A percentile compares a stretch with the other conserved stretches of the same genome.
Conservation (phyloP, 2,888 invertebrate genomes). For the Cosmia pyralina region DNA sequence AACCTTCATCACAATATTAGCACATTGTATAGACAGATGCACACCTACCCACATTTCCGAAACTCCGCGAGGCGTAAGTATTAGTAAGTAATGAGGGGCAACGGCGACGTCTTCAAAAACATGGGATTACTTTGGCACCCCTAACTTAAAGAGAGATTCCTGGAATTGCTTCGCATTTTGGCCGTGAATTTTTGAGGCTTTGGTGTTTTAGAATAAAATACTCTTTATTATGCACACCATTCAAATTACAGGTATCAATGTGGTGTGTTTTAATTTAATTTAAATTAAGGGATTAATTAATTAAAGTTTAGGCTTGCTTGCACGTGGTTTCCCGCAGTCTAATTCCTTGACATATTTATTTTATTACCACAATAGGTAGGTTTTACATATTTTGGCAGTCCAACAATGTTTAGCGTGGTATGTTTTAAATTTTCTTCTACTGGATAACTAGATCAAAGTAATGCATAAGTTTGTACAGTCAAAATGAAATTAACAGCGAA, state of each 20-base stretch:
- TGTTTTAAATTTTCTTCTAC: no score
- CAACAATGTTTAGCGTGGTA: background rate
- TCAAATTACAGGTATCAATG: no score
- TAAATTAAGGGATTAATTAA: constrained; percentile 6
- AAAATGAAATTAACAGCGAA: background rate
- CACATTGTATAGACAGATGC: constrained; percentile 7
- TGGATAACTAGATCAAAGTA: background rate
- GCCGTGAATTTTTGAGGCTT: constrained; percentile 3
- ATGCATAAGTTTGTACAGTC: background rate
- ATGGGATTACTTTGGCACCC: constrained; percentile 10
- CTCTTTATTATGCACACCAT: no score
- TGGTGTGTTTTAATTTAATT: constrained; percentile 16
- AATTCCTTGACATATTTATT: constrained; percentile 12
- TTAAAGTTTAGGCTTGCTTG: background rate
- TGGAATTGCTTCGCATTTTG: constrained; percentile 10
- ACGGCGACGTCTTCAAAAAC: constrained; percentile 8
- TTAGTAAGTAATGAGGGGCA: constrained; percentile 13
- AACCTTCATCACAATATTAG: constrained; percentile 13
- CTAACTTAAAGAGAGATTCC: constrained; percentile 1
- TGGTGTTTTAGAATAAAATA: background rate
- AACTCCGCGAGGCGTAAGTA: constrained; percentile 7
- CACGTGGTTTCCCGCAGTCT: background rate
- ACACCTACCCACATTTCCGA: constrained; percentile 21
- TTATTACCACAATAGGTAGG: no score
- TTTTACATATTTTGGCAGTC: background rate